Evolutionary conservation across 2,113 vertebrate species (phyloP).

Genomic region (Phainopepla nitens): DNA sequence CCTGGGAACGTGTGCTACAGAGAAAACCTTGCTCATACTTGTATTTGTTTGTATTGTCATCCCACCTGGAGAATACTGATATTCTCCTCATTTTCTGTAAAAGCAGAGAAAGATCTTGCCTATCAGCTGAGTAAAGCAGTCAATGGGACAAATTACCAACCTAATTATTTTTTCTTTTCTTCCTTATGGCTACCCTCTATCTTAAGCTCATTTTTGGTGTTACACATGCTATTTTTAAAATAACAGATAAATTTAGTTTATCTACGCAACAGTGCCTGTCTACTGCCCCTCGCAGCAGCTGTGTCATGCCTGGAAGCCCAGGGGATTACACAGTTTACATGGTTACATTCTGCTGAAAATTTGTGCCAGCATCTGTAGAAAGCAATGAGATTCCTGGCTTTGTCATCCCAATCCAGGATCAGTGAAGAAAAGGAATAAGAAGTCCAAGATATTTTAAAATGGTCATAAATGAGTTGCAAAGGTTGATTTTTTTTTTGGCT

Average conservation of each 20-base stretch:
- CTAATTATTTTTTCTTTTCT: too few species aligned
- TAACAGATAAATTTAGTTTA: background rate
- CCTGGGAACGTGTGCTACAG: background rate
- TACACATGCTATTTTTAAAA: background rate
- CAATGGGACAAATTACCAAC: background rate
- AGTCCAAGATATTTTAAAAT: background rate
- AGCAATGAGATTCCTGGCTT: background rate
- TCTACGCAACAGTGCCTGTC: background rate
- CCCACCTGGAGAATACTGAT: background rate
- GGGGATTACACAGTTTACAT: background rate
- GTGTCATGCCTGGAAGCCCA: background rate
- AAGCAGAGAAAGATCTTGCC: background rate
- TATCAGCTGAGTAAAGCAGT: background rate
- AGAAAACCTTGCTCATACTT: background rate
- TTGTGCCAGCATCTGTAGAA: background rate
- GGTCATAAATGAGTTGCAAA: background rate
- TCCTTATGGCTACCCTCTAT: accelerated
- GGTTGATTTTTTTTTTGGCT: background rate
- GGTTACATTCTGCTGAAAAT: background rate
- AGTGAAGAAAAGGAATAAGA: background rate
- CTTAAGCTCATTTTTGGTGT: background rate
- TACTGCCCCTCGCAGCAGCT: background rate
- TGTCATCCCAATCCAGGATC: background rate
- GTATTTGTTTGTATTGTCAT: background rate
- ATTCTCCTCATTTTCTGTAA: background rate